Percentiles rank a stretch among this genome's conserved stretches.
phyloP scores from a whole-genome alignment of 2,113 vertebrate genomes.

The Perca schrenkii region DNA sequence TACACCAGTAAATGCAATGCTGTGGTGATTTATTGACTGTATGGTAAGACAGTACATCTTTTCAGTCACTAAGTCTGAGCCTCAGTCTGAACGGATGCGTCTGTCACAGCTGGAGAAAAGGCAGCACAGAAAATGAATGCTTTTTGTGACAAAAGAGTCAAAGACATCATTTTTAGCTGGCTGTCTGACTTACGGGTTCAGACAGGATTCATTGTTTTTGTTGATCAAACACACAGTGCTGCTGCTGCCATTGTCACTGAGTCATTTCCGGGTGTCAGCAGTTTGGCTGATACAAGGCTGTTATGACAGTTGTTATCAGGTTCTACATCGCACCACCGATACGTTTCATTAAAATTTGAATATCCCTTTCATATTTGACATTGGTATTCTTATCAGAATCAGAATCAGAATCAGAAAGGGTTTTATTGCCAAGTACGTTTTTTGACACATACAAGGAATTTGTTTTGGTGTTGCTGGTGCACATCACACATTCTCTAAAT shows the following conservation, averaged over 20 bases:
- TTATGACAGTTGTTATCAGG: slow-evolving; percentile 2
- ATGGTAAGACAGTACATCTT: not conserved
- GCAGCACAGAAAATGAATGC: not conserved
- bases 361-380: not conserved
- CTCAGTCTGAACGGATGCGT: not conserved
- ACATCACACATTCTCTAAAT: no score
- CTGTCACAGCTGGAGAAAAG: slow-evolving; percentile 14
- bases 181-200: slow-evolving; percentile 14
- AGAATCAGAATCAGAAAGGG: no score
- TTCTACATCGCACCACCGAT: not conserved
- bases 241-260: not conserved
- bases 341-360: slow-evolving; percentile 7
- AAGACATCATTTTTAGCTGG: not conserved
- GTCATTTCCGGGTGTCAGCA: slow-evolving; percentile 29
- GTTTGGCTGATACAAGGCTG: not conserved
- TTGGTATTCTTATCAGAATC: not conserved
- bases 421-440: no score
- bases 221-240: slow-evolving; percentile 3
- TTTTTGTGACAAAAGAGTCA: not conserved
- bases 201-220: slow-evolving; percentile 13
- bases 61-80: not conserved
- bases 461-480: no score
- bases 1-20: not conserved
- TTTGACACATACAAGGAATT: no score
- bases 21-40: not conserved